Conservation (phyloP, 2,113 vertebrate genomes). For the Ammodytes marinus region DNA sequence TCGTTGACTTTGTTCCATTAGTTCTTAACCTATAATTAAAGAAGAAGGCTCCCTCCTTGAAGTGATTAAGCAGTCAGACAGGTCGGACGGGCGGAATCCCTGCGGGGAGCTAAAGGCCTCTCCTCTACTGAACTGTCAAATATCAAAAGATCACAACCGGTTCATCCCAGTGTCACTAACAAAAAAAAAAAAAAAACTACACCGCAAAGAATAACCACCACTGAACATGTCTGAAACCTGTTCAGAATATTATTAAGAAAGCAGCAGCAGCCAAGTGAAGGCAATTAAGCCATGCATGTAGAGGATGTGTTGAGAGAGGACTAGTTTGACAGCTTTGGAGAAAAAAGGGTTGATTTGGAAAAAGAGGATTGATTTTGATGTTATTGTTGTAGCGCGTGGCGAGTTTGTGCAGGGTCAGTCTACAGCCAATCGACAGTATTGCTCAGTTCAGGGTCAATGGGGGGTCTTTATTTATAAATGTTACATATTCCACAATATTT, state of each 20-base stretch:
- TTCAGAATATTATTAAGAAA: constrained; percentile 2
- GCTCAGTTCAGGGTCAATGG: constrained; percentile 33
- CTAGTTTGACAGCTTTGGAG: constrained; percentile 27
- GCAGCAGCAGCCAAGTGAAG: constrained; percentile 15
- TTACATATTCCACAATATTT: neutral
- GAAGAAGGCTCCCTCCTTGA: constrained; percentile 43
- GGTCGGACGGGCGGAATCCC: constrained; percentile 88
- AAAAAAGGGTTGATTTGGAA: neutral
- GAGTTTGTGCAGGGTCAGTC: neutral
- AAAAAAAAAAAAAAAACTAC: constrained; percentile 46
- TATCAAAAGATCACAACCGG: constrained; percentile 88
- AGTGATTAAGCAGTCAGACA: constrained; percentile 90
- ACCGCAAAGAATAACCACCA: constrained; percentile 28
- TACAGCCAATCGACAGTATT: constrained; percentile 1
- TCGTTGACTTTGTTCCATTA: constrained; percentile 44
- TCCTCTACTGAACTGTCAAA: constrained; percentile 75
- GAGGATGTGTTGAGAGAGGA: constrained; percentile 1
- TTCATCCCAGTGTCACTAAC: constrained; percentile 85
- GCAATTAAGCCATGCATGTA: neutral
- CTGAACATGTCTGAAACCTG: constrained; percentile 65
- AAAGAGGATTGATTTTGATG: neutral
- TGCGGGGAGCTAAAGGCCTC: constrained; percentile 76
- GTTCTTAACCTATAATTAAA: constrained; percentile 70
- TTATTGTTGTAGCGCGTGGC: neutral
- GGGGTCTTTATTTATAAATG: neutral